Evolutionary conservation across 2,888 invertebrate species (phyloP).

Genomic region (Rhabditoides inermis): DNA sequence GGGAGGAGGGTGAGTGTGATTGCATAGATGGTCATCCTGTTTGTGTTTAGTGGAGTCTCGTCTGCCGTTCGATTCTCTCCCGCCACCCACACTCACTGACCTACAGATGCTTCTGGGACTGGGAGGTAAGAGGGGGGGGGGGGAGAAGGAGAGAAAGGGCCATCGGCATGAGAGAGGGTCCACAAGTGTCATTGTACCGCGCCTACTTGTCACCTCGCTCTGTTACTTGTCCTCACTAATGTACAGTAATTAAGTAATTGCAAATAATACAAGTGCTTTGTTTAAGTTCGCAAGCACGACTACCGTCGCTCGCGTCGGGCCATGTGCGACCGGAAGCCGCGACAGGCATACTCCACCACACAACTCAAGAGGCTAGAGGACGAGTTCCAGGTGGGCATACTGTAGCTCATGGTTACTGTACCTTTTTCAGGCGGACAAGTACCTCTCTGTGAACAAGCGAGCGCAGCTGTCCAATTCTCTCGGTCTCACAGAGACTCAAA

Average conservation of each 20-base stretch:
- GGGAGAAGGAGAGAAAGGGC: too few relatives aligned
- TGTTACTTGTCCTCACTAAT: not conserved
- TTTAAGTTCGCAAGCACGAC: slow-evolving; percentile 63
- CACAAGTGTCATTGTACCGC: too few relatives aligned
- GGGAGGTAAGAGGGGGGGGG: too few relatives aligned
- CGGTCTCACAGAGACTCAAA: slow-evolving; percentile 83
- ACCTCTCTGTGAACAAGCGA: slow-evolving; percentile 85
- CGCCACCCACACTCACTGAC: too few relatives aligned
- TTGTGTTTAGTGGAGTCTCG: too few relatives aligned
- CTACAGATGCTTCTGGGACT: too few relatives aligned
- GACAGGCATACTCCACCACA: slow-evolving; percentile 90
- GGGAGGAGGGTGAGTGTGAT: too few relatives aligned
- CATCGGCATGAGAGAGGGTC: too few relatives aligned
- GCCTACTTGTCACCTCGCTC: too few relatives aligned
- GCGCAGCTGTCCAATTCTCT: slow-evolving; percentile 83
- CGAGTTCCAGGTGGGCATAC: slow-evolving; percentile 72
- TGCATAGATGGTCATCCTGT: too few relatives aligned
- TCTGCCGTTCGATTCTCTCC: too few relatives aligned
- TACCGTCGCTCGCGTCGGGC: slow-evolving; percentile 75
- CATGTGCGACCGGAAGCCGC: slow-evolving; percentile 81
- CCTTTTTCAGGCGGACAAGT: slow-evolving; percentile 72
- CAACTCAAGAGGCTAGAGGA: slow-evolving; percentile 82
- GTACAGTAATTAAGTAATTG: not conserved
- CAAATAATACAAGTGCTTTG: not conserved
- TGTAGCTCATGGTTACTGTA: slow-evolving; percentile 1